These are phyloP conservation scores for Oreochromis mossambicus DNA, from an alignment of 2,797 vertebrate species.

Conservation along the genomic window DNA sequence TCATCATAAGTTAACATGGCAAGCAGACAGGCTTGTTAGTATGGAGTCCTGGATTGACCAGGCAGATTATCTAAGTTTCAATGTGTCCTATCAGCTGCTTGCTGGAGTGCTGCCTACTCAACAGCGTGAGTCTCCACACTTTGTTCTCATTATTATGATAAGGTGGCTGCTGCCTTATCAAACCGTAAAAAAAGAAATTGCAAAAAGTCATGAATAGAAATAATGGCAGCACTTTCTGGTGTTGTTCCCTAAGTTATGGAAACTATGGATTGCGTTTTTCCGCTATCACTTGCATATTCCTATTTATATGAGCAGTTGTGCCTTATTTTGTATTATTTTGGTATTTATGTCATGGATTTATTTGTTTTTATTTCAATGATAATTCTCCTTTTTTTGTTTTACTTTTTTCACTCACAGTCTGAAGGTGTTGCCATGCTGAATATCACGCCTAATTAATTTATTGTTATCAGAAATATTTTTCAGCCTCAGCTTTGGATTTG, in stretches of 20 bases:
- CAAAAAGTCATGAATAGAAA: neutral
- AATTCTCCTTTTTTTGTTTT: neutral
- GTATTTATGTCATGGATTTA: neutral
- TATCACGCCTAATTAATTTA: neutral
- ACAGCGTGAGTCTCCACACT: conserved; percentile 61
- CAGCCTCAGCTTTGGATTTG: neutral
- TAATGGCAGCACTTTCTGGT: neutral
- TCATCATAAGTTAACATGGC: neutral
- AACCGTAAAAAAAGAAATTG: neutral
- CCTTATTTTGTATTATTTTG: neutral
- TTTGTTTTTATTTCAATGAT: neutral
- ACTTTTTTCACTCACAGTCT: neutral
- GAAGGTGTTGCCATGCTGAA: neutral
- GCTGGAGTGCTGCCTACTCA: conserved; percentile 49
- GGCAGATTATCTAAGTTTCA: conserved; percentile 53
- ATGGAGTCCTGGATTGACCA: conserved; percentile 49
- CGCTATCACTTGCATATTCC: neutral
- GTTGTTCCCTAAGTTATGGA: neutral
- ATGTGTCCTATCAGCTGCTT: conserved; percentile 65
- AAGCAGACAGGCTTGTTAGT: neutral
- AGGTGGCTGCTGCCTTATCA: neutral
- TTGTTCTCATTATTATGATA: neutral
- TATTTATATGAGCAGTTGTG: neutral
- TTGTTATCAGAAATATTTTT: neutral
- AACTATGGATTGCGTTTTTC: neutral